A percentile compares a stretch with the other conserved stretches of the same genome.
Evolutionary conservation across 1,140 invertebrate species (phyloP).

Genomic region (Platorchestia sp.): DNA sequence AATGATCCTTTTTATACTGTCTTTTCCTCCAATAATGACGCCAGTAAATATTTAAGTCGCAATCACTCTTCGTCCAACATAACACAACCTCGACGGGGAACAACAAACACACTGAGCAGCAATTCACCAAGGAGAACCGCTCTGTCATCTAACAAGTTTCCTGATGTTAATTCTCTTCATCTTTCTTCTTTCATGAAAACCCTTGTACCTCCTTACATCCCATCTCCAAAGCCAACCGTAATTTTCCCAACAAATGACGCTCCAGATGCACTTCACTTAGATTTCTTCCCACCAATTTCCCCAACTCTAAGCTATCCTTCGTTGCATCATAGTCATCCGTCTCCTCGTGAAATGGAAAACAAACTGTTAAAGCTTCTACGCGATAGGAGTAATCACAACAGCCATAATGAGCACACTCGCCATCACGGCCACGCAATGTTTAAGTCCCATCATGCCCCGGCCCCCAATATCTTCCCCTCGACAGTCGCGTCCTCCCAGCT

Average conservation of each 20-base stretch:
- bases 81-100: background rate
- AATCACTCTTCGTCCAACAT: background rate
- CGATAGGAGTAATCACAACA: background rate
- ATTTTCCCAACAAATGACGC: background rate
- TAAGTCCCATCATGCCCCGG: background rate
- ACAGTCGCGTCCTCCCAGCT: background rate
- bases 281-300: background rate
- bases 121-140: background rate
- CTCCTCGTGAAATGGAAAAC: background rate
- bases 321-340: background rate
- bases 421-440: background rate
- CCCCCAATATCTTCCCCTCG: background rate
- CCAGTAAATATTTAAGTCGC: conserved; percentile 15
- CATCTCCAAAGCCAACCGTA: background rate
- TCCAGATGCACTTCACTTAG: background rate
- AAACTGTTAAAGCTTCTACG: background rate
- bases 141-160: background rate
- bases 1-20: conserved; percentile 5
- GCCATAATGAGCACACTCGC: background rate
- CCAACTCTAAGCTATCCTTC: background rate
- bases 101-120: background rate
- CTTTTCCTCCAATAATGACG: conserved; percentile 3
- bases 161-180: background rate
- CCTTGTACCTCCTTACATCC: background rate
- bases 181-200: conserved; percentile 26